phyloP scores from a whole-genome alignment of 2,888 invertebrate species.

The Thymelicus acteon region DNA sequence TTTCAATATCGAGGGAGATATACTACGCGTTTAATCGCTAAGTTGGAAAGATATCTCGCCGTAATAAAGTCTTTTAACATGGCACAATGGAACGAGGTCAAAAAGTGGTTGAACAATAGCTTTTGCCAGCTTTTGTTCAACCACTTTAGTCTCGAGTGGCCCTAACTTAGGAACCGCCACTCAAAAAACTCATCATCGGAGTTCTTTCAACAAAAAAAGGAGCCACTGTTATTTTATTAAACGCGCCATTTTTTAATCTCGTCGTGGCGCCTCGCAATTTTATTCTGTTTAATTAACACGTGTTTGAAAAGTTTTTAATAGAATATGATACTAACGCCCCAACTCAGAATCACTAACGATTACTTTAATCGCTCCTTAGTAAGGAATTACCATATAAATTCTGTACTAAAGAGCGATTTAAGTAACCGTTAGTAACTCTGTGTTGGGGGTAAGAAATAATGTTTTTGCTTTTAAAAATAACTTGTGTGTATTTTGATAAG shows the following conservation, averaged over 20 bases:
- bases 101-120: constrained; percentile 55
- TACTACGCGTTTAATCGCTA: constrained; percentile 20
- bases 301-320: too few species aligned
- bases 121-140: constrained; percentile 49
- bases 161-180: constrained; percentile 46
- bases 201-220: constrained; percentile 38
- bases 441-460: too few species aligned
- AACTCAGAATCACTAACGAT: too few species aligned
- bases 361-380: too few species aligned
- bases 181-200: constrained; percentile 47
- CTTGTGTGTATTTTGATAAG: too few species aligned
- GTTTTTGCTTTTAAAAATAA: background rate
- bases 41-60: constrained; percentile 31
- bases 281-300: background rate
- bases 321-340: background rate
- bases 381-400: too few species aligned
- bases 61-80: constrained; percentile 35
- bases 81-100: constrained; percentile 51
- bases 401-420: too few species aligned
- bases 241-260: constrained; percentile 25
- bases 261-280: constrained; percentile 8
- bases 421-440: too few species aligned
- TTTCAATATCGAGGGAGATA: background rate
- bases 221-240: constrained; percentile 31
- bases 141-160: constrained; percentile 48